Conservation (phyloP, 92 coral and sea anemone species). For the Montipora capitata region DNA sequence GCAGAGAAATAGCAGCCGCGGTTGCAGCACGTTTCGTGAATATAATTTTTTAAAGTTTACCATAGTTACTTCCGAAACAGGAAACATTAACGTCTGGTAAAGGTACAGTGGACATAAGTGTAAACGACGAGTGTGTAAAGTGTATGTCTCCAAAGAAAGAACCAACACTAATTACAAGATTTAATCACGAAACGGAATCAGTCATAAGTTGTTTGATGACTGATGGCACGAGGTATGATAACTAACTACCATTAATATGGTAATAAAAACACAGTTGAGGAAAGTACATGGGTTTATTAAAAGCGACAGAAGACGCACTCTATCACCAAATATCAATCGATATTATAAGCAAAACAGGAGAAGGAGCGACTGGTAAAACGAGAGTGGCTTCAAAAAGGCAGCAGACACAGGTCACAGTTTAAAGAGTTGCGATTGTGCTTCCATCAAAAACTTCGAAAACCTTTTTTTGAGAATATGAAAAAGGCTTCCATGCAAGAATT, state of each 20-base stretch:
- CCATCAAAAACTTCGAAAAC: too few species aligned
- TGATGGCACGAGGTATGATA: slow-evolving; percentile 28
- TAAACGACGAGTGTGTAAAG: not conserved
- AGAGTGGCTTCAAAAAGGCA: too few species aligned
- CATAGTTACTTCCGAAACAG: too few species aligned
- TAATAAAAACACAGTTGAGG: slow-evolving; percentile 29
- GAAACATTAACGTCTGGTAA: not conserved
- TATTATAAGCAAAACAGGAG: too few species aligned
- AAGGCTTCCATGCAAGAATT: too few species aligned
- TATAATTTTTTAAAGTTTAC: not conserved
- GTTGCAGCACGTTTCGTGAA: not conserved
- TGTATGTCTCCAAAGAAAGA: not conserved
- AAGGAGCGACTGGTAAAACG: too few species aligned
- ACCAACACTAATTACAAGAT: slow-evolving; percentile 32
- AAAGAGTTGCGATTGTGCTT: too few species aligned
- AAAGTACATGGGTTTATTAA: not conserved
- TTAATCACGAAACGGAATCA: slow-evolving; percentile 46
- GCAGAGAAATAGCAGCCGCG: not conserved
- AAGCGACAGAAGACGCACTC: not conserved
- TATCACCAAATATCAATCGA: not conserved
- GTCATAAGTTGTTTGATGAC: slow-evolving; percentile 33
- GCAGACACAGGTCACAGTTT: too few species aligned
- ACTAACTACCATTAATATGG: slow-evolving; percentile 21
- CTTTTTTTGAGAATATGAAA: too few species aligned
- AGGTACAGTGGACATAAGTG: not conserved